Percentiles rank a stretch among this genome's conserved stretches.
These are phyloP conservation scores for Drosophila yakuba DNA, from an alignment of 1,140 invertebrate genomes.

Conservation along the genomic window DNA sequence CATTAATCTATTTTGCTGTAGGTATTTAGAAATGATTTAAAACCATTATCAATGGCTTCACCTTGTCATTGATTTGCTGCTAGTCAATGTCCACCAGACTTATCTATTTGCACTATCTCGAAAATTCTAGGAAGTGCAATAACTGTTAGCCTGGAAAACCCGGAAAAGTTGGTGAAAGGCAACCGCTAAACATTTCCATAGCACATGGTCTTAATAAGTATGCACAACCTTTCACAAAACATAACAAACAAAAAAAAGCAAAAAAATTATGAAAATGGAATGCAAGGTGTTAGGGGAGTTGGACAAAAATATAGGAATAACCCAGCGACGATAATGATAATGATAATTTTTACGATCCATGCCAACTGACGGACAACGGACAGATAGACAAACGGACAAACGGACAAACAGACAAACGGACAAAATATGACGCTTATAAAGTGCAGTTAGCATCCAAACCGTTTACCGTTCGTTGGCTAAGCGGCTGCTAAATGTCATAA, in stretches of 20 bases:
- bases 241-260: not conserved
- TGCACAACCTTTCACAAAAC: slow-evolving; percentile 73
- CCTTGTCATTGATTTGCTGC: slow-evolving; percentile 1
- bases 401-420: slow-evolving; percentile 38
- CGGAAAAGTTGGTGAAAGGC: slow-evolving; percentile 61
- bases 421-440: slow-evolving; percentile 74
- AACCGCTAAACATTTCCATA: slow-evolving; percentile 38
- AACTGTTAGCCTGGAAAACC: slow-evolving; percentile 3
- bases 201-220: slow-evolving; percentile 43
- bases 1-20: not conserved
- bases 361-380: slow-evolving; percentile 30
- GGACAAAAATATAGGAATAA: slow-evolving; percentile 7
- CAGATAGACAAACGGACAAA: slow-evolving; percentile 37
- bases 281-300: not conserved
- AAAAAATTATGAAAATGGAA: slow-evolving; percentile 6
- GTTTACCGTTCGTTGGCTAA: slow-evolving; percentile 61
- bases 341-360: slow-evolving; percentile 78
- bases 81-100: not conserved
- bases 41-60: not conserved
- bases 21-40: not conserved
- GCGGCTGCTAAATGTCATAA: slow-evolving; percentile 76
- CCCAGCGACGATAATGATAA: slow-evolving; percentile 65
- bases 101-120: slow-evolving; percentile 1
- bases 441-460: slow-evolving; percentile 78
- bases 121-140: slow-evolving; percentile 21